Evolutionary conservation across 2,113 vertebrate species (phyloP).

Genomic region (Anolis sagrei): DNA sequence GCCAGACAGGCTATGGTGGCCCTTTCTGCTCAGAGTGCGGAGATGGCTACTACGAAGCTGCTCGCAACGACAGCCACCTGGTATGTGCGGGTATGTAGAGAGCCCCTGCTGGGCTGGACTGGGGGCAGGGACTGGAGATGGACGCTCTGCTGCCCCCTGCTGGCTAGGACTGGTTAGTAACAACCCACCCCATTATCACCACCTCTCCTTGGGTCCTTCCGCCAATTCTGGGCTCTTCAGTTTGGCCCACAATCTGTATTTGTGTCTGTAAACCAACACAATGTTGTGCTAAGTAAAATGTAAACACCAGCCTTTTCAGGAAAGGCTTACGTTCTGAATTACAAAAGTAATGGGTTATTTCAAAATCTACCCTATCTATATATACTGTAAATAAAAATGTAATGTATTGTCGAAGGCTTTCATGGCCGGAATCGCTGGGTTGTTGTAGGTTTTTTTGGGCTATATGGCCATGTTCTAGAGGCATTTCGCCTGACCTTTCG

Average conservation of each 20-base stretch:
- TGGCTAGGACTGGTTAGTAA: neutral
- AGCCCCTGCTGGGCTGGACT: neutral
- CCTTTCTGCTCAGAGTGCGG: slow-evolving; percentile 89
- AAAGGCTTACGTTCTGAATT: neutral
- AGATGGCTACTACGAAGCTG: slow-evolving; percentile 90
- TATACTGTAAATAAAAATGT: no score
- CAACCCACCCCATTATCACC: neutral
- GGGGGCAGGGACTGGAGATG: neutral
- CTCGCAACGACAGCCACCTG: slow-evolving; percentile 84
- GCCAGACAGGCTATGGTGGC: slow-evolving; percentile 89
- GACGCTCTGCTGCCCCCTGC: neutral
- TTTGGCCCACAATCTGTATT: neutral
- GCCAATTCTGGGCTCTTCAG: neutral
- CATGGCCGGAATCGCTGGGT: no score
- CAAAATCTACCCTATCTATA: neutral
- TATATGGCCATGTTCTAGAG: no score
- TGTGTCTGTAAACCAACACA: neutral
- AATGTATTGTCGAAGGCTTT: no score
- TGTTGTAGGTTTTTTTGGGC: no score
- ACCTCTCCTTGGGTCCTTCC: neutral
- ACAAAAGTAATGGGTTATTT: neutral
- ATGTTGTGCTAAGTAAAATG: neutral
- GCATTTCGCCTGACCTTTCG: no score
- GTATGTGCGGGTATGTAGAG: slow-evolving; percentile 81
- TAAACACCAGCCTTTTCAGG: neutral